Evolutionary conservation across 2,888 invertebrate genomes (phyloP).

Genomic region (Spicauda simplicius): DNA sequence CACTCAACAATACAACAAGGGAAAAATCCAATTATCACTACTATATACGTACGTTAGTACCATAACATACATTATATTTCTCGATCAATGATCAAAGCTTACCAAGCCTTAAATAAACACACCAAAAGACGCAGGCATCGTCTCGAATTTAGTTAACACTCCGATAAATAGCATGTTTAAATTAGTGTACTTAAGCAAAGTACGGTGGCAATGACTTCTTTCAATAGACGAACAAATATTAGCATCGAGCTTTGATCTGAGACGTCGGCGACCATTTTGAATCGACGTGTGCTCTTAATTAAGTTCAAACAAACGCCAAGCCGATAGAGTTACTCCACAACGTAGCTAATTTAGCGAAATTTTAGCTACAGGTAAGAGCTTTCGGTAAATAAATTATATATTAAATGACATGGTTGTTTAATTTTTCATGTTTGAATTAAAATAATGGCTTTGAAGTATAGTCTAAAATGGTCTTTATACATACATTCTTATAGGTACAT

Average conservation of each 20-base stretch:
- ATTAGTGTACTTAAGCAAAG: conserved; percentile 31
- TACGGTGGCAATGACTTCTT: conserved; percentile 77
- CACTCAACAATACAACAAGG: no score
- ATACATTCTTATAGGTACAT: no score
- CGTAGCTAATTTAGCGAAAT: no score
- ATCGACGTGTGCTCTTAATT: conserved; percentile 74
- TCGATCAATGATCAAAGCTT: conserved; percentile 2
- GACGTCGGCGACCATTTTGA: conserved; percentile 68
- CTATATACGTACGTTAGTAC: no score
- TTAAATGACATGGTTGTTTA: no score
- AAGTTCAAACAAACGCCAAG: conserved; percentile 80
- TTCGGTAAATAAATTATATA: not conserved
- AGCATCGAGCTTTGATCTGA: conserved; percentile 74
- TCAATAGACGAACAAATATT: conserved; percentile 78
- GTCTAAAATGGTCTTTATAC: no score
- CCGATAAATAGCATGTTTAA: conserved; percentile 31
- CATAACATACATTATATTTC: not conserved
- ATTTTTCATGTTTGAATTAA: no score
- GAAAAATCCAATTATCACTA: not conserved
- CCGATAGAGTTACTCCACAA: conserved; percentile 38
- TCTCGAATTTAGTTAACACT: conserved; percentile 37
- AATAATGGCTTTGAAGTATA: no score
- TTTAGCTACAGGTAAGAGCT: not conserved
- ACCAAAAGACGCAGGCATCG: conserved; percentile 30
- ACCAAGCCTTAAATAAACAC: not conserved